These are phyloP conservation scores for Amiota minor DNA, from an alignment of 2,888 invertebrate genomes.

Conservation along the genomic window DNA sequence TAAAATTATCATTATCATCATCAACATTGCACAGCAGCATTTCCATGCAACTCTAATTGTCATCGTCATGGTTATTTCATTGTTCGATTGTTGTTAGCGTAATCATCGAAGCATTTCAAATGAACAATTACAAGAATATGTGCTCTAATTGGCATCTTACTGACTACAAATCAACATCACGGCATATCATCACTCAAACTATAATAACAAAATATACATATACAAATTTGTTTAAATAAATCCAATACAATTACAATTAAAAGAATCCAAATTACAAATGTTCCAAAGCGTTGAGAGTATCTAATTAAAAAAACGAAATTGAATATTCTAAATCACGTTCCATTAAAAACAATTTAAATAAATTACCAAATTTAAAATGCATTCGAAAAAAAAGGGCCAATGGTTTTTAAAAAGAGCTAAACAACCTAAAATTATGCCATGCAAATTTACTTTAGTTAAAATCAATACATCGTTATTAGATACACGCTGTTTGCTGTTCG, in stretches of 20 bases:
- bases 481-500: not conserved
- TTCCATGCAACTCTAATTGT: slow-evolving; percentile 27
- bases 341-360: too few relatives aligned
- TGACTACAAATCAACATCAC: too few relatives aligned
- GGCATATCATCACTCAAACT: too few relatives aligned
- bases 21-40: slow-evolving; percentile 29
- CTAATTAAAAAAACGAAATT: too few relatives aligned
- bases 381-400: not conserved
- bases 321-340: too few relatives aligned
- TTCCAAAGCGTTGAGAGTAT: too few relatives aligned
- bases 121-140: slow-evolving; percentile 33
- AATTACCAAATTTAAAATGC: too few relatives aligned
- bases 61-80: slow-evolving; percentile 13
- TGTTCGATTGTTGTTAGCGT: slow-evolving; percentile 28
- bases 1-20: not conserved
- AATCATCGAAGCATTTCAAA: slow-evolving; percentile 38
- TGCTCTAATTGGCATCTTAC: slow-evolving; percentile 57
- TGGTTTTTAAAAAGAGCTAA: not conserved
- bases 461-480: slow-evolving; percentile 24
- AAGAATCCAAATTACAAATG: too few relatives aligned
- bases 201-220: too few relatives aligned
- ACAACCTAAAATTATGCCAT: slow-evolving; percentile 1
- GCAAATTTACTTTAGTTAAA: slow-evolving; percentile 12
- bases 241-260: too few relatives aligned
- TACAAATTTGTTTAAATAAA: too few relatives aligned